Conservation (phyloP, 37 sponge, comb jelly and placozoan genomes). For the Beroe ovata region DNA sequence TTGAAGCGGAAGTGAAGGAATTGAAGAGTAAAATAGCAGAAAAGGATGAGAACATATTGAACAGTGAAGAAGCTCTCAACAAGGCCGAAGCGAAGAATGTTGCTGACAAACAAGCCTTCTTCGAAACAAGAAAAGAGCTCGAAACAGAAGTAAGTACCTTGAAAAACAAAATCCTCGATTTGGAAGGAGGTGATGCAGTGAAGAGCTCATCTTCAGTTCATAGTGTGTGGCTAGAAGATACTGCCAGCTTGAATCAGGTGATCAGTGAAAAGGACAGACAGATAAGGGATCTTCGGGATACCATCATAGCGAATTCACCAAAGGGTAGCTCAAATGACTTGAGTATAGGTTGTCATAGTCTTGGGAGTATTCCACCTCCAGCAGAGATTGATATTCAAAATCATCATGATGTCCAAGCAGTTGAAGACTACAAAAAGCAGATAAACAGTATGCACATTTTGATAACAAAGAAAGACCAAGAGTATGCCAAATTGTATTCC, state of each 20-base stretch:
- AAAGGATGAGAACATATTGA: constrained; percentile 2
- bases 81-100: constrained; percentile 53
- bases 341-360: neutral
- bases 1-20: constrained; percentile 18
- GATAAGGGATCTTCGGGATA: constrained; percentile 36
- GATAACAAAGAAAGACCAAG: constrained; percentile 26
- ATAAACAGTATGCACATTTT: constrained; percentile 11
- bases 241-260: constrained; percentile 46
- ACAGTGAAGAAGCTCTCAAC: constrained; percentile 24
- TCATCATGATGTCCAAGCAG: neutral
- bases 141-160: constrained; percentile 14
- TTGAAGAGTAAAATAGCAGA: constrained; percentile 27
- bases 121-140: constrained; percentile 24
- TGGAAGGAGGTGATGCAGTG: constrained; percentile 55
- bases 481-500: constrained; percentile 5
- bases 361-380: constrained; percentile 30
- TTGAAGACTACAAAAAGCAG: constrained; percentile 24
- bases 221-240: constrained; percentile 66
- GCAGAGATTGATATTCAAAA: neutral
- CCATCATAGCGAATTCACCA: constrained; percentile 8
- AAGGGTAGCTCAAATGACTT: constrained; percentile 34
- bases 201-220: constrained; percentile 41
- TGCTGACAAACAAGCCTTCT: constrained; percentile 15
- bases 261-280: constrained; percentile 61
- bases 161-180: constrained; percentile 13